These are phyloP conservation scores for Nasonia vitripennis DNA, from an alignment of 1,140 invertebrate species.

Conservation along the genomic window DNA sequence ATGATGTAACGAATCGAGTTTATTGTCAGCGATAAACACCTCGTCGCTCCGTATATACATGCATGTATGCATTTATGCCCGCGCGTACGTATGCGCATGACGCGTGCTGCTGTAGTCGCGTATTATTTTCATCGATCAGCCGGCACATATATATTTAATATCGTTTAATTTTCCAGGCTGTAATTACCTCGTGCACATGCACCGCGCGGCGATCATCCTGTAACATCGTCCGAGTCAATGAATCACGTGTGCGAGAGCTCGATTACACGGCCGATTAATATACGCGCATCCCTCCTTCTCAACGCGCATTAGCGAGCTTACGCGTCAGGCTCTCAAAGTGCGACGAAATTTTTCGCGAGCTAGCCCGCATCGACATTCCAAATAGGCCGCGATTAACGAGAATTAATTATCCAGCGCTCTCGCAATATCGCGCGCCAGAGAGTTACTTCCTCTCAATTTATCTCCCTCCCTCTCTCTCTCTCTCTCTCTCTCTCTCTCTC, in stretches of 20 bases:
- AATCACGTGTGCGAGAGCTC: background rate
- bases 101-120: background rate
- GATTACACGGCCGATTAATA: background rate
- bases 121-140: background rate
- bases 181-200: too few relatives aligned
- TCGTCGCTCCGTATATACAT: background rate
- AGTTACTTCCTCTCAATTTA: conserved; percentile 15
- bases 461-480: background rate
- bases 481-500: background rate
- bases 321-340: background rate
- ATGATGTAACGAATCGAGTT: background rate
- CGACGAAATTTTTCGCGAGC: background rate
- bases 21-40: background rate
- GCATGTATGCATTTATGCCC: background rate
- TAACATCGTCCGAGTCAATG: background rate
- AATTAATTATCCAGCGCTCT: conserved; percentile 61
- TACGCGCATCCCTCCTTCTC: background rate
- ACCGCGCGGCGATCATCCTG: too few relatives aligned
- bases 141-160: background rate
- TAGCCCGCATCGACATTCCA: conserved; percentile 50
- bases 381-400: conserved; percentile 63
- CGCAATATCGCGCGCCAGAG: conserved; percentile 54
- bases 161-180: background rate
- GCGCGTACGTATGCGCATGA: background rate
- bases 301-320: background rate